These are phyloP conservation scores for Tragelaphus eurycerus DNA, from an alignment of 2,797 vertebrate genomes.

Conservation along the genomic window DNA sequence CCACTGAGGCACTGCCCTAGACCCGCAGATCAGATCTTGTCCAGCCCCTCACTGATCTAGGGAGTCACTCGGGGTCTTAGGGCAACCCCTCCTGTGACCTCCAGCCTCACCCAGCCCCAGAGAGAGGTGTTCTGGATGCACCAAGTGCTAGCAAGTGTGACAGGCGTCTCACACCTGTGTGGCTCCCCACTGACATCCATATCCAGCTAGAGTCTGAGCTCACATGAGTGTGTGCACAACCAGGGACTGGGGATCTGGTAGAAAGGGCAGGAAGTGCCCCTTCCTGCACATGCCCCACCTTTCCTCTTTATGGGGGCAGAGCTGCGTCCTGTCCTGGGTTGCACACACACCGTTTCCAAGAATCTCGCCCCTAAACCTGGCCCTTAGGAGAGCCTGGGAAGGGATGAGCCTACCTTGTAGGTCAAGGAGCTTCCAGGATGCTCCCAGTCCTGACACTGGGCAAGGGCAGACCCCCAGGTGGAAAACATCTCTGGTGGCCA, in stretches of 20 bases:
- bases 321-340: neutral
- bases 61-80: neutral
- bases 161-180: neutral
- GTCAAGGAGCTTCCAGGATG: neutral
- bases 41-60: neutral
- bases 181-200: neutral
- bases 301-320: constrained; percentile 48
- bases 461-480: neutral
- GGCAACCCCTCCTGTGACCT: neutral
- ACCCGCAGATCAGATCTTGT: neutral
- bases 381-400: neutral
- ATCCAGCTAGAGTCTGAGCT: neutral
- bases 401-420: neutral
- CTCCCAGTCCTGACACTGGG: neutral
- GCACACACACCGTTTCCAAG: neutral
- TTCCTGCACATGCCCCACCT: constrained; percentile 71
- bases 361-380: neutral
- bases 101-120: neutral
- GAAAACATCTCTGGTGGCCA: neutral
- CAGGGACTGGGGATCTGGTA: neutral
- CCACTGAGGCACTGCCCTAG: neutral
- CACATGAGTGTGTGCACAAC: fast-evolving
- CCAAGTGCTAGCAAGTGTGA: neutral
- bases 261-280: constrained; percentile 41
- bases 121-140: neutral